Evolutionary conservation across 1,140 invertebrate species (phyloP).

Genomic region (Cardiocondyla obscurior): DNA sequence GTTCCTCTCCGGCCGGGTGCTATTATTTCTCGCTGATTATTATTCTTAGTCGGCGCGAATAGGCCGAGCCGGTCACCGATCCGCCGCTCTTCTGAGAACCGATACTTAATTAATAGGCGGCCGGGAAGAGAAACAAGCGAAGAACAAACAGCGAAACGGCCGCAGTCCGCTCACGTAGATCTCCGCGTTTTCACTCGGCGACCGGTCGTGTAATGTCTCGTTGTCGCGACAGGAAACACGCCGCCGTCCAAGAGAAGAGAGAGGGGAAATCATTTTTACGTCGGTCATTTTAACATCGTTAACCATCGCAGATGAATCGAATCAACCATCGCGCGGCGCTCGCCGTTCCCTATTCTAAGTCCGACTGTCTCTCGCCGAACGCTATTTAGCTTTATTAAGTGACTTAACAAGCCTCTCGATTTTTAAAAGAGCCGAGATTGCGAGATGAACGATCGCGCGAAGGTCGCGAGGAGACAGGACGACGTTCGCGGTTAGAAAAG

Average conservation of each 20-base stretch:
- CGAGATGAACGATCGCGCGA: neutral
- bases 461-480: neutral
- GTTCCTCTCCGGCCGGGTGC: slow-evolving; percentile 24
- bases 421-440: neutral
- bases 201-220: slow-evolving; percentile 3
- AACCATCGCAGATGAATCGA: neutral
- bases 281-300: neutral
- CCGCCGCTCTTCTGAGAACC: slow-evolving; percentile 56
- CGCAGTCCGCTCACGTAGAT: slow-evolving; percentile 35
- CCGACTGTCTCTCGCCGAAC: neutral
- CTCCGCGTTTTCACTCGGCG: slow-evolving; percentile 42
- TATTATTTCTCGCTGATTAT: slow-evolving; percentile 67
- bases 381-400: neutral
- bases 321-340: neutral
- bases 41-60: slow-evolving; percentile 51
- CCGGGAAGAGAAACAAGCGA: neutral
- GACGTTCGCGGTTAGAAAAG: neutral
- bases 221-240: slow-evolving; percentile 5
- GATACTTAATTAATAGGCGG: slow-evolving; percentile 69
- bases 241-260: too few species aligned
- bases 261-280: slow-evolving; percentile 10
- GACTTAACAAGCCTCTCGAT: neutral
- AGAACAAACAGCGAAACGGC: slow-evolving; percentile 47
- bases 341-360: neutral
- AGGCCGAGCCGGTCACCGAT: slow-evolving; percentile 9